Base-by-base conservation (phyloP, 1,140 invertebrate species). In the Ceratosolen solmsi region DNA sequence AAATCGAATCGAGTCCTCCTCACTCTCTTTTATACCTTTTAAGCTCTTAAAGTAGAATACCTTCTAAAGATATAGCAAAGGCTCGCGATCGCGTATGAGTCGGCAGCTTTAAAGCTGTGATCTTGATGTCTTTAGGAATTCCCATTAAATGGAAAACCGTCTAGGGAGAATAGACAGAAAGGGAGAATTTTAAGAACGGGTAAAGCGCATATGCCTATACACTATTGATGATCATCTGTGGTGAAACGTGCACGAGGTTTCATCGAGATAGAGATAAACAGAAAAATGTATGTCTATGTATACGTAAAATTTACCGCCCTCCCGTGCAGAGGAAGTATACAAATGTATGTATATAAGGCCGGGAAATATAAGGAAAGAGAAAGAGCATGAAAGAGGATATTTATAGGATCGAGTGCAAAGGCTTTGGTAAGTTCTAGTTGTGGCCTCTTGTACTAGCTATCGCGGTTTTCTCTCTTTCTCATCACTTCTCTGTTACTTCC, bases 101-200 rank as follows among this genome's bases (percentile, higher is more conserved):
- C n/a, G 25, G 22, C 38, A 41, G 73, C 63, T 82, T 76, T 76
- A 77, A 77, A 77, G 63, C 36, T n/a, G 25, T 82, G 80, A 82
- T 77, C 63, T 82, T 71, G 63, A 82, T 71, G 65, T 82, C 63
- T 71, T 76, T 65, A 77, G 80, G 63, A 82, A 82, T 82, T 82
- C 51, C 54, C 51, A 82, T 82, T 82, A 82, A 77, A 77, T 82
- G 25, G 72, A 82, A 70, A 68, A 36, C 15, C 13, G 27, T n/a
- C 15, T 33, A 27, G 15, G 36, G 0, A 51, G 58, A 54, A 58
- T 3, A 9, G 20, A 73, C 70, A 49, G 60, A 76, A 56, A 33
- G 36, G 41, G 46, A 58, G 15, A 71, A 82, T 82, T 82, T 76
- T 71, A 77, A 71, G 73, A 82, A 58, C 38, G 73, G n/a, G 71